Conservation (phyloP, 2,113 vertebrate genomes). For the Ornithorhynchus anatinus region DNA sequence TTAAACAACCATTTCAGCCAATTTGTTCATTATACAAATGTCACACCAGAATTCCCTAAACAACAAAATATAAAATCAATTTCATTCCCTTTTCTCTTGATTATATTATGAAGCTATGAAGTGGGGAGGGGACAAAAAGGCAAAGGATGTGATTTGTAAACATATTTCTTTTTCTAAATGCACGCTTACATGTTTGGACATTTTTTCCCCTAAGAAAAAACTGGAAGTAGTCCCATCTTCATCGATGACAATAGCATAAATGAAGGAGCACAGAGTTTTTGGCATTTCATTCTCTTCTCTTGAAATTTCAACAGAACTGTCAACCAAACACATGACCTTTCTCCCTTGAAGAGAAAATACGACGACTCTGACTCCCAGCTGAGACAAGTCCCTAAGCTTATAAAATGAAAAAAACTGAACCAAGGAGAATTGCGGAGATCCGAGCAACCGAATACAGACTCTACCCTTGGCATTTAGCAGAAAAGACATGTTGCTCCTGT, state of each 20-base stretch:
- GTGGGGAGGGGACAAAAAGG: background rate
- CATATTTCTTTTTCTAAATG: conserved; percentile 20
- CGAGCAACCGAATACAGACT: conserved; percentile 28
- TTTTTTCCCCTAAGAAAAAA: too few species aligned
- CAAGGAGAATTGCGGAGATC: conserved; percentile 49
- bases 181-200: too few species aligned
- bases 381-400: conserved; percentile 15
- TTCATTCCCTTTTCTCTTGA: background rate
- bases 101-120: conserved; percentile 17
- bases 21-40: too few species aligned
- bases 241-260: conserved; percentile 38
- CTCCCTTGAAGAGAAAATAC: conserved; percentile 41
- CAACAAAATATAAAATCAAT: conserved; percentile 10
- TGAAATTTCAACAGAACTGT: conserved; percentile 33
- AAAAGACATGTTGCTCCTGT: conserved; percentile 23
- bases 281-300: conserved; percentile 36
- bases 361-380: conserved; percentile 11
- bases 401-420: conserved; percentile 26
- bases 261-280: too few species aligned
- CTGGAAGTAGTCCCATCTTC: conserved; percentile 37
- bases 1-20: too few species aligned
- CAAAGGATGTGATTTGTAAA: conserved; percentile 18
- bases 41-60: too few species aligned
- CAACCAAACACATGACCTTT: conserved; percentile 36
- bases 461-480: conserved; percentile 39